These are phyloP conservation scores for Bathynomus jamesi DNA, from an alignment of 1,140 invertebrate genomes.

Conservation along the genomic window DNA sequence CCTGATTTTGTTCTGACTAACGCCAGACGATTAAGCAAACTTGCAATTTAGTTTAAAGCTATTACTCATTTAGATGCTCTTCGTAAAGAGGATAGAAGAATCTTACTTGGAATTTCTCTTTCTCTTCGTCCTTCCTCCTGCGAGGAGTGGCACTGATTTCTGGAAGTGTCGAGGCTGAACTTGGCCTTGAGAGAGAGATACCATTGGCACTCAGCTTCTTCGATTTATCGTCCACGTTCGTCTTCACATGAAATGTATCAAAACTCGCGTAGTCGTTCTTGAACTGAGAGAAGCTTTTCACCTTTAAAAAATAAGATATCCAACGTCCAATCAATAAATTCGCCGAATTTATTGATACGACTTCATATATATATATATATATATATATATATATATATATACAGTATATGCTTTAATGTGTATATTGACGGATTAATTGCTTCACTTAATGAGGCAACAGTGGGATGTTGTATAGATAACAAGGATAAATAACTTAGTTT, in stretches of 20 bases:
- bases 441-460: too few relatives aligned
- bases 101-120: constrained; percentile 7
- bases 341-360: too few relatives aligned
- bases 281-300: constrained; percentile 82
- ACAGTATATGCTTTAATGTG: neutral
- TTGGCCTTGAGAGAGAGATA: neutral
- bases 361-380: too few relatives aligned
- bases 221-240: neutral
- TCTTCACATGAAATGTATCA: constrained; percentile 76
- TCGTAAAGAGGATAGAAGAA: too few relatives aligned
- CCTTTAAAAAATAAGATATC: too few relatives aligned
- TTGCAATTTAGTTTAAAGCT: too few relatives aligned
- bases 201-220: neutral
- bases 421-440: constrained; percentile 7
- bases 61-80: too few relatives aligned
- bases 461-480: too few relatives aligned
- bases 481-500: too few relatives aligned
- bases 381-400: neutral
- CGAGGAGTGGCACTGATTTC: neutral
- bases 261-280: constrained; percentile 83
- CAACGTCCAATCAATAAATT: too few relatives aligned
- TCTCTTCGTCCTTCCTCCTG: neutral
- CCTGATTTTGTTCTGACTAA: too few relatives aligned
- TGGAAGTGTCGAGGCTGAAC: neutral
- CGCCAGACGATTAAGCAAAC: too few relatives aligned